Evolutionary conservation across 2,797 vertebrate genomes (phyloP).

Genomic region (Melanotaenia boesemani): DNA sequence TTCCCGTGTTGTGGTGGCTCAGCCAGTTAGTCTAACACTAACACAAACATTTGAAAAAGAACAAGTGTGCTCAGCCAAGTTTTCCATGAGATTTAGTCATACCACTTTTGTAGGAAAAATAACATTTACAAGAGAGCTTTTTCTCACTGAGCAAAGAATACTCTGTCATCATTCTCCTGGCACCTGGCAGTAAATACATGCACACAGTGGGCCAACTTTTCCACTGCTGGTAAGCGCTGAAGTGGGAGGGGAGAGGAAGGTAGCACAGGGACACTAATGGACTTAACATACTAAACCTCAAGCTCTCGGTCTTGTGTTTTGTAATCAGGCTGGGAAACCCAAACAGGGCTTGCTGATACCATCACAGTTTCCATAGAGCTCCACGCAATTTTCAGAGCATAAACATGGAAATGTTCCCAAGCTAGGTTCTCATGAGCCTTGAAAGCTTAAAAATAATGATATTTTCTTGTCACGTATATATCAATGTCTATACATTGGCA

Average conservation of each 20-base stretch:
- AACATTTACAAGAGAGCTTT: slow-evolving; percentile 45
- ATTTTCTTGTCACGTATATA: background rate
- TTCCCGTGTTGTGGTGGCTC: background rate
- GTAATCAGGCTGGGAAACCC: slow-evolving; percentile 48
- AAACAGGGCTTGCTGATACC: slow-evolving; percentile 47
- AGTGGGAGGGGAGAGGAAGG: slow-evolving; percentile 48
- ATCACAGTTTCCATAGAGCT: slow-evolving; percentile 37
- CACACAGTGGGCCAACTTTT: slow-evolving; percentile 47
- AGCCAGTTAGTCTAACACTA: background rate
- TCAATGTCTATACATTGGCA: background rate
- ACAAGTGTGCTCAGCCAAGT: background rate
- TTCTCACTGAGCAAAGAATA: slow-evolving; percentile 24
- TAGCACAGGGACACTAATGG: slow-evolving; percentile 53
- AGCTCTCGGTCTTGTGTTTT: slow-evolving; percentile 26
- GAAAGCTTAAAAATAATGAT: background rate
- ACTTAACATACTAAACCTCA: slow-evolving; percentile 30
- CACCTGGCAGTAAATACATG: slow-evolving; percentile 45
- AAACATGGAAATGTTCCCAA: slow-evolving; percentile 28
- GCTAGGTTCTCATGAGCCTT: slow-evolving; percentile 8
- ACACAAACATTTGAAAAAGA: background rate
- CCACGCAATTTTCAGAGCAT: background rate
- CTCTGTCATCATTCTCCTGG: slow-evolving; percentile 27
- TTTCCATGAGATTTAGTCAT: slow-evolving; percentile 60
- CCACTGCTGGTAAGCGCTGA: slow-evolving; percentile 31
- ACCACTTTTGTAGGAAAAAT: slow-evolving; percentile 20